A percentile compares a stretch with the other conserved stretches of the same genome.
phyloP scores from a whole-genome alignment of 2,113 vertebrate species.

The Campylomormyrus tamandua region DNA sequence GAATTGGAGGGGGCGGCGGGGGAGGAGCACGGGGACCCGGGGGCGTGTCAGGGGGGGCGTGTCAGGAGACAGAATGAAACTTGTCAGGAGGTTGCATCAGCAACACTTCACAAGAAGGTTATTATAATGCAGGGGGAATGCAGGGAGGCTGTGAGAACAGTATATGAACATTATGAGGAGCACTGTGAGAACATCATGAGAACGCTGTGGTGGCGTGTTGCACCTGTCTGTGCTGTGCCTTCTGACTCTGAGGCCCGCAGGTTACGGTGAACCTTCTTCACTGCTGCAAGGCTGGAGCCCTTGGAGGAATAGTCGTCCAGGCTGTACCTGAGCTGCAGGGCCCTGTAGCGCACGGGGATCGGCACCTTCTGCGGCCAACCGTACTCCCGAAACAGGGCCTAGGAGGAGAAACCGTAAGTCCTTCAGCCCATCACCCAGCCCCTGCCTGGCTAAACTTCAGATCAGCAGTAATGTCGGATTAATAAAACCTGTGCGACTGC shows the following conservation, averaged over 20 bases:
- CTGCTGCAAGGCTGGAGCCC: slow-evolving; percentile 47
- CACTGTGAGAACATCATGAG: background rate
- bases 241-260: slow-evolving; percentile 43
- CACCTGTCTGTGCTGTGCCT: slow-evolving; percentile 49
- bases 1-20: too few relatives aligned
- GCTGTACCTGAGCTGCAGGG: slow-evolving; percentile 61
- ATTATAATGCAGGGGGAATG: background rate
- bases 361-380: slow-evolving; percentile 61
- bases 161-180: background rate
- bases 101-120: too few relatives aligned
- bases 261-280: slow-evolving; percentile 59
- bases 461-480: background rate
- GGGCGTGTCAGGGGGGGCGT: background rate
- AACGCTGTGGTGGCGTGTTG: background rate
- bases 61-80: background rate
- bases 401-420: background rate
- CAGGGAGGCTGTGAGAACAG: background rate
- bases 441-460: background rate
- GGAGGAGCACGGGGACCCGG: too few relatives aligned
- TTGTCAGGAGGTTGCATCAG: background rate
- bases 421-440: background rate
- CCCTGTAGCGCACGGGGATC: slow-evolving; percentile 55
- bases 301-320: slow-evolving; percentile 69
- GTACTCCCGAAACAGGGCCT: slow-evolving; percentile 67
- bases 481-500: background rate